A percentile compares a stretch with the other conserved stretches of the same genome.
Evolutionary conservation across 2,113 vertebrate species (phyloP).

Genomic region (Percina caprodes): DNA sequence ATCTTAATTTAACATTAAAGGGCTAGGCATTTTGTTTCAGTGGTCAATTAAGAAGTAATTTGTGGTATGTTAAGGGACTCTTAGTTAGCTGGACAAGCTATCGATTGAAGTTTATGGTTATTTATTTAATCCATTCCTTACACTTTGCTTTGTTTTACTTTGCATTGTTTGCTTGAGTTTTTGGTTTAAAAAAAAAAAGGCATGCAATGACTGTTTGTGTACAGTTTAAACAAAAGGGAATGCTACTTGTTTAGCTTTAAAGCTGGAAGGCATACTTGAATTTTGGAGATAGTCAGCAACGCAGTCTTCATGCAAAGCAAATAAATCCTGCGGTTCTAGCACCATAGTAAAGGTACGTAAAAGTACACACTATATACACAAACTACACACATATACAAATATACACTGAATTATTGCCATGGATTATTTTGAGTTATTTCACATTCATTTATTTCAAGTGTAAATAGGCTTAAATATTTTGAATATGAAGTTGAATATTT

Average conservation of each 20-base stretch:
- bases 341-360: background rate
- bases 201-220: background rate
- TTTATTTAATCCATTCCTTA: background rate
- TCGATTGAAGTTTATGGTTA: background rate
- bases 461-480: background rate
- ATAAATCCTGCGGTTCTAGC: background rate
- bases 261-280: background rate
- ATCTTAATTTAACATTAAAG: no score
- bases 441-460: background rate
- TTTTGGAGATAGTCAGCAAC: background rate
- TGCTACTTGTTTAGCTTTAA: background rate
- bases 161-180: background rate
- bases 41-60: no score
- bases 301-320: background rate
- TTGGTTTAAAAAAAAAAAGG: background rate
- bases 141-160: background rate
- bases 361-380: no score
- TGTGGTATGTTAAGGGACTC: background rate
- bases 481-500: background rate
- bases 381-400: no score
- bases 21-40: no score
- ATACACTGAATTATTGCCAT: no score
- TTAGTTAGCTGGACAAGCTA: background rate
- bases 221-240: background rate
- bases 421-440: no score